Base-by-base conservation (phyloP, 2,888 invertebrate genomes). In the Dryomyza anilis region DNA sequence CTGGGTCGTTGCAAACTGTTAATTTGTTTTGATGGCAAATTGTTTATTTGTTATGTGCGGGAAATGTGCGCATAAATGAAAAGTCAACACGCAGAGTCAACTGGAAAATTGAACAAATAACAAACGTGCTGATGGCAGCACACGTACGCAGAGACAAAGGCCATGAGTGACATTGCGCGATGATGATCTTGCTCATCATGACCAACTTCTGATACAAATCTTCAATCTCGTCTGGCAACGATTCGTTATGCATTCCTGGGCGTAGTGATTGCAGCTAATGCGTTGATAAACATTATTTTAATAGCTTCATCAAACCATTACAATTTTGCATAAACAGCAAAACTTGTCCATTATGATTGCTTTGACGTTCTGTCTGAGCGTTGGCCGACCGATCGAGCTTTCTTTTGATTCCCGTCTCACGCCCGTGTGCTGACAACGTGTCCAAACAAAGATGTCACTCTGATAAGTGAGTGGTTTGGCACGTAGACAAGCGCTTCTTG, bases 291-390 rank as follows among this genome's bases (percentile, higher is more conserved):
- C 71, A 76, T 71, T 69, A 70, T 76, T 76, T 77, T 76, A 77
- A 76, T 76, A 77, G 76, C 76, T 77, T 74, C 76, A 76, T 76
- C 76, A 77, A 23, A 61, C 56, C 55, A 65, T 61, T 53, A 43
- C 59, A 60, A 50, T 58, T 70, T 71, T 77, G 76, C 76, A 77
- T 77, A 76, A 70, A 67, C 75, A 77, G 73, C 70, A 69, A 66
- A 68, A 67, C 67, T 71, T 57, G 10, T 23, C 23, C 19, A 39
- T 48, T 48, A 12, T 55, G 50, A 50, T 43, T 19, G 12, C 43
- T 48, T 27, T 45, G 21, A 23, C 3, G 43, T 19, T 12, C 16
- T 21, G 43, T 36, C 21, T 60, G 30, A 50, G 14, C 50, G 52
- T 36, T 45, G 25, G 19, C n/a, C 16, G 25, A 19, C 43, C 48